phyloP scores from a whole-genome alignment of 1,140 invertebrate genomes.

The Temnothorax curvispinosus region DNA sequence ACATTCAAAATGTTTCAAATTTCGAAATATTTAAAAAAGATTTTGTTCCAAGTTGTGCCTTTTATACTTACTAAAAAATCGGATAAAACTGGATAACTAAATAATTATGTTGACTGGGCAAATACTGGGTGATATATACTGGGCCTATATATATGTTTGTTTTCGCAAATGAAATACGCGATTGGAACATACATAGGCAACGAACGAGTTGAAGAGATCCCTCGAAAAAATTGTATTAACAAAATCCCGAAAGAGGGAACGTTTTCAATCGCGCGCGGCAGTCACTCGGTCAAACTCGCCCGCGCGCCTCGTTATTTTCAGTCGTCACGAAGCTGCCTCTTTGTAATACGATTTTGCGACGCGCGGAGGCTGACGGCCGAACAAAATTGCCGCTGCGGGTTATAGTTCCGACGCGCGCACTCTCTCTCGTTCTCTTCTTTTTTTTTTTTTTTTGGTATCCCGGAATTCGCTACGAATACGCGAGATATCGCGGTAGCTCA shows the following conservation, averaged over 20 bases:
- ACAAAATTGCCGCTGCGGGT: slow-evolving; percentile 70
- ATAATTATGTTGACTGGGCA: not conserved
- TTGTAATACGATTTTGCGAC: slow-evolving; percentile 57
- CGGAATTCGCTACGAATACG: slow-evolving; percentile 32
- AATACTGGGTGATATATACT: not conserved
- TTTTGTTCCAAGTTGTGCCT: not conserved
- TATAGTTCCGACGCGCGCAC: slow-evolving; percentile 57
- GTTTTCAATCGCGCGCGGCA: slow-evolving; percentile 27
- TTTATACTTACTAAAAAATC: not conserved
- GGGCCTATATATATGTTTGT: not conserved
- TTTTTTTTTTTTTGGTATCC: slow-evolving; percentile 5
- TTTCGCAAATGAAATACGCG: not conserved
- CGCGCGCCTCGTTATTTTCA: slow-evolving; percentile 46
- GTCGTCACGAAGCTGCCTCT: slow-evolving; percentile 52
- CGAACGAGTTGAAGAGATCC: not conserved
- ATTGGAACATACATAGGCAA: not conserved
- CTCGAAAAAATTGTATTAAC: slow-evolving; percentile 47
- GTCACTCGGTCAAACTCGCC: slow-evolving; percentile 35
- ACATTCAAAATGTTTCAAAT: not conserved
- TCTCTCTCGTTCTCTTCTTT: slow-evolving; percentile 3
- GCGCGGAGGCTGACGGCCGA: slow-evolving; percentile 42
- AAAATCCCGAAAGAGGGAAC: slow-evolving; percentile 43
- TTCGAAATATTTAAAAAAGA: not conserved
- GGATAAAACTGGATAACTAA: not conserved
- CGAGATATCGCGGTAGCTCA: slow-evolving; percentile 72